Percentiles rank a stretch among this genome's conserved stretches.
These are phyloP conservation scores for Adelosebastes latens DNA, from an alignment of 2,797 vertebrate genomes.

Conservation along the genomic window DNA sequence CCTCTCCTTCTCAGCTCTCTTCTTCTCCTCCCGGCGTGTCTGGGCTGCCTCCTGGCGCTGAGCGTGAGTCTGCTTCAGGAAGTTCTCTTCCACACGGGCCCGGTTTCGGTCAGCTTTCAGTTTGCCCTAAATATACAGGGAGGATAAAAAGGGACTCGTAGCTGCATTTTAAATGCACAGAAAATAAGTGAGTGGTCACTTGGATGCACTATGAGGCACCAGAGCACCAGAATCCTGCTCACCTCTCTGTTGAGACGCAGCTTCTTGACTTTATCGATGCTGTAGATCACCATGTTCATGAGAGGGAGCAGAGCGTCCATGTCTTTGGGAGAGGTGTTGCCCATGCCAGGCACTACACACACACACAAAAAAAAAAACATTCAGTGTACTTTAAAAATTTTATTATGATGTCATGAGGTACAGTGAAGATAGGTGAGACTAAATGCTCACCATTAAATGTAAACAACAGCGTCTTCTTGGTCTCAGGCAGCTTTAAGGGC, in stretches of 20 bases:
- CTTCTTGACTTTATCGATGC: conserved; percentile 98
- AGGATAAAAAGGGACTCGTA: background rate
- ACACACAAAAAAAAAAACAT: conserved; percentile 41
- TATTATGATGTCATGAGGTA: accelerated
- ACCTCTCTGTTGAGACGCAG: conserved; percentile 98
- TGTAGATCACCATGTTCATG: conserved; percentile 99
- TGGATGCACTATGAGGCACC: too few species aligned
- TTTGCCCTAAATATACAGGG: conserved; percentile 86
- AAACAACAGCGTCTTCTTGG: conserved; percentile 98
- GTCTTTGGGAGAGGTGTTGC: conserved; percentile 99
- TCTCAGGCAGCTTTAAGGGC: conserved; percentile 98
- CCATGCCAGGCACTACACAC: conserved; percentile 93
- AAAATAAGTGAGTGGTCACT: background rate
- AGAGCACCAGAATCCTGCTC: conserved; percentile 44
- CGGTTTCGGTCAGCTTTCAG: conserved; percentile 97
- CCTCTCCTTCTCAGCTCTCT: conserved; percentile 96
- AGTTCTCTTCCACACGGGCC: conserved; percentile 97
- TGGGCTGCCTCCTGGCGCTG: conserved; percentile 98
- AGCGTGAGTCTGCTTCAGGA: conserved; percentile 96
- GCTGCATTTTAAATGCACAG: background rate
- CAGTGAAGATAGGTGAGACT: background rate
- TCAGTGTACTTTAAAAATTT: background rate
- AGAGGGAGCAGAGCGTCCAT: conserved; percentile 96
- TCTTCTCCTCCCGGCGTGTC: conserved; percentile 96
- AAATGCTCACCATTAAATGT: conserved; percentile 95